These are phyloP conservation scores for Hyalella azteca DNA, from an alignment of 2,888 invertebrate species.

Conservation along the genomic window DNA sequence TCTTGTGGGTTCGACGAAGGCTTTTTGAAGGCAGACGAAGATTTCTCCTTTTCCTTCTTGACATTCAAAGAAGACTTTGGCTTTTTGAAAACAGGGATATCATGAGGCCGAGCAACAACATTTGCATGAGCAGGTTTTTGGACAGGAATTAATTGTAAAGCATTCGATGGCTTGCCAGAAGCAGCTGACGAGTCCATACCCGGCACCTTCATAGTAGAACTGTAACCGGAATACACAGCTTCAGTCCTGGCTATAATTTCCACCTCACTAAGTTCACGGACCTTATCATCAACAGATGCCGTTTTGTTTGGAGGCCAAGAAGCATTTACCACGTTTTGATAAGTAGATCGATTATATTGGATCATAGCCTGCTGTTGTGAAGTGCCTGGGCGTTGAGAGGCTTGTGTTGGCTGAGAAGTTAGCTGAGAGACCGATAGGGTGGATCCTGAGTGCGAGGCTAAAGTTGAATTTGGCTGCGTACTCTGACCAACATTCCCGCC, in stretches of 20 bases:
- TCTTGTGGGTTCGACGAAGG: not conserved
- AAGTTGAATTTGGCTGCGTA: not conserved
- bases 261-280: not conserved
- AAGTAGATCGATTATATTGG: not conserved
- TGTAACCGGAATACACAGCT: too few species aligned
- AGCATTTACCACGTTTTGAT: not conserved
- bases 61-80: not conserved
- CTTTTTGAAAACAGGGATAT: not conserved
- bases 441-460: not conserved
- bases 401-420: too few species aligned
- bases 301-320: too few species aligned
- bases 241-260: not conserved
- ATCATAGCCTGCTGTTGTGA: not conserved
- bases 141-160: too few species aligned
- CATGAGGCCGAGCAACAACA: constrained; percentile 17
- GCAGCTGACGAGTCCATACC: too few species aligned
- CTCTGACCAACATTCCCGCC: not conserved
- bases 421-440: not conserved
- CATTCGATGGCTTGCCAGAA: too few species aligned
- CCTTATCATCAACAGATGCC: not conserved
- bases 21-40: not conserved
- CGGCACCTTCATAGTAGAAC: too few species aligned
- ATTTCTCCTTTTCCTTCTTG: not conserved
- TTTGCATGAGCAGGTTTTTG: not conserved
- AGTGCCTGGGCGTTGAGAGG: too few species aligned